A percentile compares a stretch with the other conserved stretches of the same genome.
phyloP scores from a whole-genome alignment of 2,113 vertebrate genomes.

The Siniperca knerii region DNA sequence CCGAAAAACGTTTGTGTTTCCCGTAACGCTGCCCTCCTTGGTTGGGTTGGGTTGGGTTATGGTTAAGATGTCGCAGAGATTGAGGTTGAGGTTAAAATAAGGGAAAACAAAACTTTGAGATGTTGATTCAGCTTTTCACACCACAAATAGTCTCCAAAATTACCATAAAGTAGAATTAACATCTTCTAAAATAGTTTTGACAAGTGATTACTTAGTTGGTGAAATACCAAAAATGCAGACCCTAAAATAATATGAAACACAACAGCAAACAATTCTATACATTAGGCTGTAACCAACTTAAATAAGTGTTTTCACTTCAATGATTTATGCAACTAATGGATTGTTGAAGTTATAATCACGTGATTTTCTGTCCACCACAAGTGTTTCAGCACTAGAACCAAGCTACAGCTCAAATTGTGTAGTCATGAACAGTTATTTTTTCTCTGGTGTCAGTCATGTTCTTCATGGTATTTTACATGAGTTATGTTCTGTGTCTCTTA shows the following conservation, averaged over 20 bases:
- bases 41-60: background rate
- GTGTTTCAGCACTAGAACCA: too few relatives aligned
- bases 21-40: background rate
- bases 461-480: background rate
- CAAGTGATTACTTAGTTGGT: background rate
- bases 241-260: background rate
- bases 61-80: background rate
- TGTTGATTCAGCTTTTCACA: background rate
- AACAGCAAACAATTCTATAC: too few relatives aligned
- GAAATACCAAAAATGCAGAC: background rate
- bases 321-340: background rate
- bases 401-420: background rate
- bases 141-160: background rate
- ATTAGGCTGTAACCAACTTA: too few relatives aligned
- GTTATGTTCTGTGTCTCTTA: constrained; percentile 15
- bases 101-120: background rate
- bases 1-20: too few relatives aligned
- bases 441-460: background rate
- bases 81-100: background rate
- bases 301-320: background rate
- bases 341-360: background rate
- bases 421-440: background rate
- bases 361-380: background rate
- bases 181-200: background rate
- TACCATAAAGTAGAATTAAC: background rate